Base-by-base conservation (phyloP, 2,797 vertebrate species). In the Acanthiza pusilla region DNA sequence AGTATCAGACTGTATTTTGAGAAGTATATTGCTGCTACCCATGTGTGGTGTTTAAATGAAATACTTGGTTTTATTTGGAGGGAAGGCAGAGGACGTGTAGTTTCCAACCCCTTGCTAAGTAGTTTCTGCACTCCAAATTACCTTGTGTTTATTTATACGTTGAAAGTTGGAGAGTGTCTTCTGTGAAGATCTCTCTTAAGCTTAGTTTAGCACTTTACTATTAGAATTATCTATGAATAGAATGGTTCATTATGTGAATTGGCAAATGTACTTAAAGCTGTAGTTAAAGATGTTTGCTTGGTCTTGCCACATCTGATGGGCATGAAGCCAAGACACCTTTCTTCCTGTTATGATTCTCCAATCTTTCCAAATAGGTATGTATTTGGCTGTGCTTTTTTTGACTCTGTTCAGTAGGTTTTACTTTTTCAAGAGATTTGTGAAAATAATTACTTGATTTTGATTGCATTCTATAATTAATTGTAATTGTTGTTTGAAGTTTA, bases 301-400 rank as follows among this genome's bases (percentile, higher is more conserved):
- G 65, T 89, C 67, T 93, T 95, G 75, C 93, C 93, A 88, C 89
- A 89, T 93, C 96, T 96, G 92, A 95, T 97, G 89, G 96, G 93
- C 76, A 3, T 66, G 54, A 84, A 74, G 47, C 85, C 91, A 73
- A 48, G 17, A 27, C 55, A 71, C 71, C 36, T 94, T 90, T 93
- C 45, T 94, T 93, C 30, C 29, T 45, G 19, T 89, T 91, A 36
- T 0, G 19, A 58, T 71, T 77, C 81, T 77, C 16, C 77, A 65
- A 32, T 91, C 61, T 85, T 80, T 93, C n/a, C 51, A 84, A 72
- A 51, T 72, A 83, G 36, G 4, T 85, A 19, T 48, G 19, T 71
- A 48, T 80, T 85, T 89, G 54, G 16, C 75, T 85, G 12, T 85
- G 53, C 21, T 63, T 76, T 82, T 89, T 92, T 88, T 55, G 1